Base-by-base conservation (phyloP, 2,797 vertebrate genomes). In the Oreochromis mossambicus region DNA sequence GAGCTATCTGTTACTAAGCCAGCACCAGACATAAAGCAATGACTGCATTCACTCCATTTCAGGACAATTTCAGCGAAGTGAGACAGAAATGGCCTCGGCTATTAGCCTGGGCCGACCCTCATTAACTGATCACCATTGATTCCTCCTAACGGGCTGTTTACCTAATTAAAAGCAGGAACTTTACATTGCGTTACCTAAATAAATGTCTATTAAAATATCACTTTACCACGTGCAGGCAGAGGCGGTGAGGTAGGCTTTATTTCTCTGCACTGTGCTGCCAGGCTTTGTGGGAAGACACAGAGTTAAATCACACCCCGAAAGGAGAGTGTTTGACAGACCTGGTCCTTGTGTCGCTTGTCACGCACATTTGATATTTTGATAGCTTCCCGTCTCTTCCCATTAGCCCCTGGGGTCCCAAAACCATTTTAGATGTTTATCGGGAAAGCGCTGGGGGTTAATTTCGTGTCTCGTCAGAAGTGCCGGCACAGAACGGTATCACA, bases 381-480 rank as follows among this genome's bases (percentile, higher is more conserved):
- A 96, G 95, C 93, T 94, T 89, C 93, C 91, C 92, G 92, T 95
- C 95, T 95, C 94, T 95, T 94, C 91, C 95, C 93, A 95, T 96
- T 95, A 95, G 95, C 93, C 95, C 93, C 92, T 63, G 88, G 94
- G 95, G 95, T 93, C 91, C 90, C 81, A 88, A 95, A 95, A 96
- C 95, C 96, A 94, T 95, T 96, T 96, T 95, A 96, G 95, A 96
- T 96, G 95, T 95, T 95, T 96, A 96, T 96, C 95, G 84, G 86
- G 88, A 91, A 93, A 93, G 93, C 89, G 84, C 92, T 93, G 91
- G 94, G 95, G 95, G 95, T 96, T 96, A 95, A 96, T 96, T 95
- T 92, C 88, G 86, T 95, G 94, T 94, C 94, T 94, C 92, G 93
- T 95, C 95, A 92, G 93, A 88, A 93, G 92, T 89, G 87, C 90